Evolutionary conservation across 2,113 vertebrate genomes (phyloP).

Genomic region (Nothobranchius kuhntae): DNA sequence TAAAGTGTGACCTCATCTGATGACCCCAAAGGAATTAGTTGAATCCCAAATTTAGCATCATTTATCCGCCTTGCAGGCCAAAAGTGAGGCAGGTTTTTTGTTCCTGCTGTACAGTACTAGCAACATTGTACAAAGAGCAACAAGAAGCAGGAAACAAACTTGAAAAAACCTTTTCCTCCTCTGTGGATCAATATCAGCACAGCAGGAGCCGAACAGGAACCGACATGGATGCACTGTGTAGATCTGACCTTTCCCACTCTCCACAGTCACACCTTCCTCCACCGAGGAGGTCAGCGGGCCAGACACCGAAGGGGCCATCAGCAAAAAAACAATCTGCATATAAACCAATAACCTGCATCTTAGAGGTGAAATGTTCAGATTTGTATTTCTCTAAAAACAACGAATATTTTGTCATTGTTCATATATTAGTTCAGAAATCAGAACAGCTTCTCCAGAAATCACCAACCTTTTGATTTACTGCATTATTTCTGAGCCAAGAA

Average conservation of each 20-base stretch:
- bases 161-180: conserved; percentile 78
- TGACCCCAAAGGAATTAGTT: background rate
- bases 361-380: no score
- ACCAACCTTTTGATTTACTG: conserved; percentile 20
- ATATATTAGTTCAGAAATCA: conserved; percentile 7
- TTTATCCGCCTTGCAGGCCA: background rate
- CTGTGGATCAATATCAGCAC: conserved; percentile 88
- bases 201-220: conserved; percentile 85
- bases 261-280: conserved; percentile 81
- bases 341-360: no score
- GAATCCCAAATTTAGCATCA: conserved; percentile 1
- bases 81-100: background rate
- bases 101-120: conserved; percentile 20
- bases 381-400: no score
- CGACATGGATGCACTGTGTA: conserved; percentile 83
- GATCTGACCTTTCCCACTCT: conserved; percentile 87
- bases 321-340: conserved; percentile 3
- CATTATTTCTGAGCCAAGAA: conserved; percentile 19
- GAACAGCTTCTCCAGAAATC: conserved; percentile 18
- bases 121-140: conserved; percentile 44
- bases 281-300: conserved; percentile 78
- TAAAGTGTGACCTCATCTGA: background rate
- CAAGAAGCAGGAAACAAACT: conserved; percentile 40
- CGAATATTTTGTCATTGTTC: background rate
- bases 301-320: conserved; percentile 35